phyloP scores from a whole-genome alignment of 2,888 invertebrate species.

The Sthenelais limicola region DNA sequence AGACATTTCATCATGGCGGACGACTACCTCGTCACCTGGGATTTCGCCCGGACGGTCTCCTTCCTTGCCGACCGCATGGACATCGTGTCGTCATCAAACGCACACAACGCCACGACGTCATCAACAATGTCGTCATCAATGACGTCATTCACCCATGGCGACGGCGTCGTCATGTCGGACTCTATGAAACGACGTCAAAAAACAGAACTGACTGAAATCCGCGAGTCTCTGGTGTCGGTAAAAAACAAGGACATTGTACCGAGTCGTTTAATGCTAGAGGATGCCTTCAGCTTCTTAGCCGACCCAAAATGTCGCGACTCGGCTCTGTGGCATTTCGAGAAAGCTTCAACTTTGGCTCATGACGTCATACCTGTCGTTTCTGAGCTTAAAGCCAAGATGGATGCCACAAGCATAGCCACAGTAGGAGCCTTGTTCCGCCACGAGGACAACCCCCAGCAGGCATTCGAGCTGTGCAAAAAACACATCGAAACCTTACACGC shows the following conservation, averaged over 20 bases:
- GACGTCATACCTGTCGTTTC: not conserved
- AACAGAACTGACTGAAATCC: slow-evolving; percentile 8
- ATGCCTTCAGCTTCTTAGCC: slow-evolving; percentile 22
- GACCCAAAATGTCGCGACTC: slow-evolving; percentile 28
- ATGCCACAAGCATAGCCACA: slow-evolving; percentile 20
- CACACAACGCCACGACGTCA: too few relatives aligned
- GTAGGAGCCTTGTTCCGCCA: slow-evolving; percentile 14
- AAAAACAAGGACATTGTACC: slow-evolving; percentile 4
- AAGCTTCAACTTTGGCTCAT: slow-evolving; percentile 16
- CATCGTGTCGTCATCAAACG: too few relatives aligned
- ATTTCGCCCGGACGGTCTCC: slow-evolving; percentile 13
- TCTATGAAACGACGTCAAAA: slow-evolving; percentile 30
- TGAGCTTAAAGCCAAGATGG: slow-evolving; percentile 6
- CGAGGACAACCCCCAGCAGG: not conserved
- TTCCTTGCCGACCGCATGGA: slow-evolving; percentile 22
- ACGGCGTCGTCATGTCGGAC: too few relatives aligned
- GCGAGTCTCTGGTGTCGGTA: slow-evolving; percentile 6
- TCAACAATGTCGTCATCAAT: too few relatives aligned
- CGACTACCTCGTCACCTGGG: slow-evolving; percentile 23
- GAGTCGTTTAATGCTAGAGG: slow-evolving; percentile 2
- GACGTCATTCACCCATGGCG: too few relatives aligned
- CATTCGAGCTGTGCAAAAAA: slow-evolving; percentile 2
- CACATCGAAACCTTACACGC: slow-evolving; percentile 13
- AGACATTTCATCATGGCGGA: slow-evolving; percentile 5
- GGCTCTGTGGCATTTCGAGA: slow-evolving; percentile 25